Evolutionary conservation across 2,888 invertebrate species (phyloP), one percentile per base, ranked within the genome.

Genomic region (Euphydryas editha): DNA sequence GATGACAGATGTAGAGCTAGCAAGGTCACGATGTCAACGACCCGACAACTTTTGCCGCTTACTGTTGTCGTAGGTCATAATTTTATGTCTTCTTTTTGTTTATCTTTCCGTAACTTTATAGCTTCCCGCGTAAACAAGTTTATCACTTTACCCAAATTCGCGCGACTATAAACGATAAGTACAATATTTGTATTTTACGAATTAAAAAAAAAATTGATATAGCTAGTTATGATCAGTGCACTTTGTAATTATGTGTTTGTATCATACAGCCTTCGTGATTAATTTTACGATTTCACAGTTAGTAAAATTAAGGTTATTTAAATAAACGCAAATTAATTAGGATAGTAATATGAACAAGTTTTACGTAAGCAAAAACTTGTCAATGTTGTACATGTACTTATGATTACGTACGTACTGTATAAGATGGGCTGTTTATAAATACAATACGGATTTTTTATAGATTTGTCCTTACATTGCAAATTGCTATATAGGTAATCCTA

Each of bases 71-170:
- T 92, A 92, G 92, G 92, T 92, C 92, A 92, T 92, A 90, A 92
- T 92, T 92, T 92, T 91, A 92, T 92, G 90, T 89, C 89, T 91
- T 90, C 92, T 91, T 92, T 92, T 91, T 91, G 92, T 92, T 92
- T 92, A 92, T 92, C 90, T 91, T 92, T 92, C 90, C 90, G 88
- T 81, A 89, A 91, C 86, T 90, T 91, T 90, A 90, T 89, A 83
- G 86, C 85, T 84, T 83, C 73, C 83, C 83, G 88, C 83, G 85
- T 84, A 85, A 88, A 87, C 81, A 81, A 76, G 81, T 83, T 82
- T 74, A 67, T 73, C 67, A 58, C 68, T 74, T 61, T 58, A 54
- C 49, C 54, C 44, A 56, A 61, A 66, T 55, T 49, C 55, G 17
- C 24, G 5, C 17, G 42, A 30, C 42, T 20, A 17, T 54, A 18